Base-by-base conservation (phyloP, 2,888 invertebrate genomes). In the Troides helena region DNA sequence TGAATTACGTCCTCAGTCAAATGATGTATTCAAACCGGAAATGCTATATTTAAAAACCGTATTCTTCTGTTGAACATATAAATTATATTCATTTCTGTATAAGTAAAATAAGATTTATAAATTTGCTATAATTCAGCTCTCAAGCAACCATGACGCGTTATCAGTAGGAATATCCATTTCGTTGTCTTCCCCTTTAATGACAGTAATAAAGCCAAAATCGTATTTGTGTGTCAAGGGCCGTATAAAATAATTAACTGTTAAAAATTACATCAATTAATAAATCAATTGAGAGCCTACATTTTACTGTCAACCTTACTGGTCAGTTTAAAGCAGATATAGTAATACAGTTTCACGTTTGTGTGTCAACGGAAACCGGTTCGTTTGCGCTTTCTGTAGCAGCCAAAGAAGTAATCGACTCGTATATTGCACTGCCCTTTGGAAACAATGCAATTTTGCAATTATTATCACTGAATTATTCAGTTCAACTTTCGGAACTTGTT, bases 321-420 rank as follows among this genome's bases (percentile, higher is more conserved):
- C 53, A 64, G 14, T 62, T 66, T 67, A 65, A 67, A 10, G 60
- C 23, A 56, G 70, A 59, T 57, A 64, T 60, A 58, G 59, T 70
- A 59, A 59, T 66, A 66, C 57, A 70, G 59, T 69, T 73, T 77
- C 73, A 71, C 70, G 71, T 72, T 78, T 79, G 75, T 78, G 73
- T 79, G 78, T 78, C 77, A 78, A 74, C 71, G 63, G 58, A 63
- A 78, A 81, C 82, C 79, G 78, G 82, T 82, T 69, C 62, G 59
- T 62, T 69, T 72, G 73, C 73, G 75, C 74, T 77, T 77, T 78
- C 77, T 74, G 77, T 63, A 50, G 65, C 71, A 70, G 65, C 64
- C 70, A 65, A 62, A 72, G 66, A 61, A 46, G 46, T 67, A 67
- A 67, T 61, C 57, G 25, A 30, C 58, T 57, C 56, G 53, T 30